Evolutionary conservation across 2,797 vertebrate genomes (phyloP), one percentile per base, ranked within the genome.

Genomic region (Benthosema pterotum): DNA sequence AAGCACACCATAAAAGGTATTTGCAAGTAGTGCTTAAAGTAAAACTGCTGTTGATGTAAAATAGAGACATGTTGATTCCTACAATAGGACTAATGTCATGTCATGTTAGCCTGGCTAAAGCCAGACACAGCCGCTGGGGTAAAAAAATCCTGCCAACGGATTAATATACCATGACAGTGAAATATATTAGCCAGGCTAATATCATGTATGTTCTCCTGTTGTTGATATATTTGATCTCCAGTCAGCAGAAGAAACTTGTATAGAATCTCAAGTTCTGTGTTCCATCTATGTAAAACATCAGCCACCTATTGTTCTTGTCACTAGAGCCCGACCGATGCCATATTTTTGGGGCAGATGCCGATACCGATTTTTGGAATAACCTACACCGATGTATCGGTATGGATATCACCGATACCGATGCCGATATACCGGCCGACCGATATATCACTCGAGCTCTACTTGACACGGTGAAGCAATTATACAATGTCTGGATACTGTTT

Each of bases 401-500:
- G n/a, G n/a, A n/a, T n/a, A n/a, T n/a, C n/a, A n/a, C n/a, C n/a
- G n/a, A n/a, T n/a, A n/a, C n/a, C n/a, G n/a, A n/a, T n/a, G n/a
- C n/a, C n/a, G n/a, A n/a, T n/a, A n/a, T n/a, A n/a, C n/a, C n/a
- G n/a, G n/a, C n/a, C n/a, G n/a, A n/a, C n/a, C n/a, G n/a, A n/a
- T n/a, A n/a, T n/a, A n/a, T n/a, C n/a, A n/a, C n/a, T n/a, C n/a
- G n/a, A n/a, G n/a, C n/a, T n/a, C n/a, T n/a, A n/a, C n/a, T n/a
- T n/a, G n/a, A n/a, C n/a, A n/a, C n/a, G n/a, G n/a, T n/a, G n/a
- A 32, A 60, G 45, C 6, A 49, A 55, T 53, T 0, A 15, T 49
- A 15, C 64, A 65, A 52, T 62, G 42, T 57, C 56, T 73, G 66
- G 55, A 32, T 50, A 42, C 14, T 54, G 47, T 67, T 13, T 71